These are phyloP conservation scores for Morone saxatilis DNA, from an alignment of 2,113 vertebrate genomes.

Conservation along the genomic window DNA sequence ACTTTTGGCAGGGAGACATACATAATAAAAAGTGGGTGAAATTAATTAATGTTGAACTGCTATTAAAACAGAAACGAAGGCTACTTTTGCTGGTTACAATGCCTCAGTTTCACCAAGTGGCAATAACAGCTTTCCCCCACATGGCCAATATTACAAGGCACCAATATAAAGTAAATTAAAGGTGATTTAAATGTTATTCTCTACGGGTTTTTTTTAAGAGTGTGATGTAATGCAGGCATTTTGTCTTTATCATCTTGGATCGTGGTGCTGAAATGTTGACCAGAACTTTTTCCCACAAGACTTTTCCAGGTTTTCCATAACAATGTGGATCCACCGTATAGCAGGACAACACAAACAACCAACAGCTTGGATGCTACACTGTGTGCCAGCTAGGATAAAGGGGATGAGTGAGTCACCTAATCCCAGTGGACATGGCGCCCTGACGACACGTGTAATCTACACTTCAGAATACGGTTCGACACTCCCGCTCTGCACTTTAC, in stretches of 20 bases:
- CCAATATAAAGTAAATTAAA: not conserved
- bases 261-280: not conserved
- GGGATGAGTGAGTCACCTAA: constrained; percentile 71
- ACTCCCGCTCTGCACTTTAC: not conserved
- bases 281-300: not conserved
- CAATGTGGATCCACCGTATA: not conserved
- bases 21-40: not conserved
- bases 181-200: not conserved
- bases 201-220: not conserved
- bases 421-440: constrained; percentile 21
- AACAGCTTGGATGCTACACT: constrained; percentile 21
- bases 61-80: not conserved
- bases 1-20: not conserved
- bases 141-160: not conserved
- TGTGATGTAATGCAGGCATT: too few species aligned
- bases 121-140: not conserved
- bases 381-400: constrained; percentile 23
- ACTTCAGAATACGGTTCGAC: not conserved
- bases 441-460: constrained; percentile 13
- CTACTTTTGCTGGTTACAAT: not conserved
- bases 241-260: not conserved
- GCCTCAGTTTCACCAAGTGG: not conserved
- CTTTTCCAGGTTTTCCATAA: constrained; percentile 19
- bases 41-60: not conserved
- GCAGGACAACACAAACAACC: constrained; percentile 11